These are phyloP conservation scores for Pipistrellus nathusii DNA, from an alignment of 2,797 vertebrate species.

Conservation along the genomic window DNA sequence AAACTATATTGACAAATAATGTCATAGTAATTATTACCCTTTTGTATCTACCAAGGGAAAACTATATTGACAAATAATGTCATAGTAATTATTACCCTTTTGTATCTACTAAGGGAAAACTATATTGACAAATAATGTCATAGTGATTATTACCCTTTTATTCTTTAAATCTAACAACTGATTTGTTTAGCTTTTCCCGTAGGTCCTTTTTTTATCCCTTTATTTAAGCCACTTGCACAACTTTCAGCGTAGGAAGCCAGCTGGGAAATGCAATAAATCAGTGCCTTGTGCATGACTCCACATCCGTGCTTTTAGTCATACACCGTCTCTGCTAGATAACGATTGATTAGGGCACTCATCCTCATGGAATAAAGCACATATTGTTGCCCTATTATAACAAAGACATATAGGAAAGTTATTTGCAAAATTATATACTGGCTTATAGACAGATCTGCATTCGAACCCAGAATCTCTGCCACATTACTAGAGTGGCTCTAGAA, in stretches of 20 bases:
- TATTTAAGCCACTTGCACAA: not conserved
- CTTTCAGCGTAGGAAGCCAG: not conserved
- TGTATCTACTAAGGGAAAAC: not conserved
- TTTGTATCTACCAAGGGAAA: not conserved
- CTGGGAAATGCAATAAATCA: not conserved
- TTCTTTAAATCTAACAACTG: not conserved
- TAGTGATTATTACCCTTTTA: not conserved
- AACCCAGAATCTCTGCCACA: not conserved
- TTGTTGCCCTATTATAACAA: not conserved
- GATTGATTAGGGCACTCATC: not conserved
- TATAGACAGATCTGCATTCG: not conserved
- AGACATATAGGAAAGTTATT: not conserved
- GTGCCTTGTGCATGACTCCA: no score
- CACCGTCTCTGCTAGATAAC: not conserved
- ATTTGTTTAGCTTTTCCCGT: not conserved
- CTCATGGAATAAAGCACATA: not conserved
- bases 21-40: no score
- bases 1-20: no score
- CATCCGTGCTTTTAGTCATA: not conserved
- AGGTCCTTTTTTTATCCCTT: not conserved
- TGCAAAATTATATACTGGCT: not conserved
- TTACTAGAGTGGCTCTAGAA: not conserved
- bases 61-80: no score
- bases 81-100: no score
- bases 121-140: not conserved